Evolutionary conservation across 1,140 invertebrate species (phyloP), one percentile per base, ranked within the genome.

Genomic region (Drosophila rufa): DNA sequence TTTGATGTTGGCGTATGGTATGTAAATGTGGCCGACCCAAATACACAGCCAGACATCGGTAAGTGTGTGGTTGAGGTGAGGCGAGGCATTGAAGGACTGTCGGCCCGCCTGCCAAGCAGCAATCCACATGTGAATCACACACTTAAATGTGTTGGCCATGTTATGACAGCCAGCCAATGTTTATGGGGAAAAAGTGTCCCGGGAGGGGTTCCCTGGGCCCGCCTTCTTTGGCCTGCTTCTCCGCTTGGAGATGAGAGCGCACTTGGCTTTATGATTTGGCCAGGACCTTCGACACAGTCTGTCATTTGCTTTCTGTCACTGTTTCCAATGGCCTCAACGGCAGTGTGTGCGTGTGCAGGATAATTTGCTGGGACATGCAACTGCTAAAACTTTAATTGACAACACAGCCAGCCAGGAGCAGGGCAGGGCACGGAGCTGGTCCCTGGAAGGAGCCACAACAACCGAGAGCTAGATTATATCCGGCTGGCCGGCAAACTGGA

Each of bases 341-440:
- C 33, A 61, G 43, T 42, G 58, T 43, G 40, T 75, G 75, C 51
- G 65, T 70, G 58, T 51, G 33, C 22, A 84, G 80, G 40, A 84
- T 87, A 89, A 87, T 84, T 84, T 80, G 85, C 74, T 80, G 65
- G 68, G 80, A 73, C 80, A 77, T 89, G 84, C 84, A 78, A 77
- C 71, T 89, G 71, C 67, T 80, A 78, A 71, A 89, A 84, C 80
- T 89, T 84, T 90, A 90, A 89, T 89, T 89, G 85, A 70, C 61
- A 62, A 38, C 57, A 62, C 57, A 62, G 51, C 33, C 25, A 55
- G 59, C 40, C 57, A 47, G 64, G 22, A 47, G 40, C 47, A 70
- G 62, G 36, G n/a, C 25, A 36, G 5, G 4, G 4, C 19, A 15
- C n/a, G 22, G 17, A 19, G 47, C 27, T 36, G 30, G n/a, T n/a